Conservation (phyloP, 2,113 vertebrate species). For the Hucho hucho region DNA sequence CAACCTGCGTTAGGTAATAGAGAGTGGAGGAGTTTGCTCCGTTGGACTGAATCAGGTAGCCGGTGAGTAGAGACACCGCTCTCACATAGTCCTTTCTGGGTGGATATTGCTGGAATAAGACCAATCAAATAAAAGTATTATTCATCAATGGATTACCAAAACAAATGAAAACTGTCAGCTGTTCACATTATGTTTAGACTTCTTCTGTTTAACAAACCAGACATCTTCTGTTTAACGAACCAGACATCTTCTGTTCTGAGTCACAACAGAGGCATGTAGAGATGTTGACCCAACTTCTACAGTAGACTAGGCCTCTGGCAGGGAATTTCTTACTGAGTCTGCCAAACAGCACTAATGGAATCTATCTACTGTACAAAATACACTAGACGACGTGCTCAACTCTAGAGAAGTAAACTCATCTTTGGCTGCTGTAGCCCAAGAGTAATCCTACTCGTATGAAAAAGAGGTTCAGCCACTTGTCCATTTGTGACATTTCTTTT, state of each 20-base stretch:
- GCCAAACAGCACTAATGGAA: background rate
- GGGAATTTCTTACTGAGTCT: background rate
- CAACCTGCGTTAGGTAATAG: constrained; percentile 87
- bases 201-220: background rate
- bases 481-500: too few relatives aligned
- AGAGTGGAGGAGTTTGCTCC: constrained; percentile 71
- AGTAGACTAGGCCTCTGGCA: background rate
- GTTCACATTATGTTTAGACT: background rate
- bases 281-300: background rate
- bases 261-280: background rate
- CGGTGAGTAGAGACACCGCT: constrained; percentile 79
- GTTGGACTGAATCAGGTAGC: constrained; percentile 81
- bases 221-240: background rate
- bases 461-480: too few relatives aligned
- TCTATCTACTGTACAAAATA: background rate
- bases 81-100: constrained; percentile 85
- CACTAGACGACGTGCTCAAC: too few relatives aligned
- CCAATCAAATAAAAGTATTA: background rate
- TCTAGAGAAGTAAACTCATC: too few relatives aligned
- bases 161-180: background rate
- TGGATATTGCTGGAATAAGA: constrained; percentile 79
- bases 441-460: too few relatives aligned
- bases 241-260: background rate
- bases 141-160: background rate
- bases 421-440: too few relatives aligned